Percentiles rank a stretch among this genome's conserved stretches.
Conservation (phyloP, 2,113 vertebrate species). For the Pachyramphus minor region DNA sequence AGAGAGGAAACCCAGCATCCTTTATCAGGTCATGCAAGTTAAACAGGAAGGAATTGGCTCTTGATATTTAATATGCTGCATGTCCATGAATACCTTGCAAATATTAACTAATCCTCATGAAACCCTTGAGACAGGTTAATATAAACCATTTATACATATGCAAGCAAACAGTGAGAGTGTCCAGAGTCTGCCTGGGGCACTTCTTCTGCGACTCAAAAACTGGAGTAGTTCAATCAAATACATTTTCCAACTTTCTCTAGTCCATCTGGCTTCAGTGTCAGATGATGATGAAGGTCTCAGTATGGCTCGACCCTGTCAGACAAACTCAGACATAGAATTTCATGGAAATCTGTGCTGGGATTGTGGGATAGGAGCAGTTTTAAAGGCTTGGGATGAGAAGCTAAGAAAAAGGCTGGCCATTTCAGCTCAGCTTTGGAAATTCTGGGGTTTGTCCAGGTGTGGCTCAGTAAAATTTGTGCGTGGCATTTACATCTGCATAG, state of each 20-base stretch:
- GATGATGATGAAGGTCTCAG: neutral
- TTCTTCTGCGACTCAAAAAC: neutral
- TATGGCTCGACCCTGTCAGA: neutral
- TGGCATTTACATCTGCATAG: neutral
- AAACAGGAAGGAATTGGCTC: neutral
- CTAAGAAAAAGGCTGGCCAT: neutral
- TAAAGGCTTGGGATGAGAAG: neutral
- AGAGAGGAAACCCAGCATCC: neutral
- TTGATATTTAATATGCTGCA: neutral
- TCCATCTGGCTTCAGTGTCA: neutral
- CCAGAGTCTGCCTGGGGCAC: neutral
- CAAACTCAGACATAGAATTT: neutral
- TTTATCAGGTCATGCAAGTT: neutral
- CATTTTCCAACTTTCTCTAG: neutral
- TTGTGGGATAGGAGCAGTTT: neutral
- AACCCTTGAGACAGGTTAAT: neutral
- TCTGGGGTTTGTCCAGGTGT: neutral
- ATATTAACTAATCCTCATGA: slow-evolving; percentile 11
- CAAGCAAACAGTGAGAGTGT: neutral
- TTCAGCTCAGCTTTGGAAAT: neutral
- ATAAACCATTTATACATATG: neutral
- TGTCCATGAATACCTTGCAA: neutral
- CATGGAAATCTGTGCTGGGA: neutral
- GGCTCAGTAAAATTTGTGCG: neutral
- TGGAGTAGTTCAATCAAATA: neutral